Evolutionary conservation across 64 coral and sea anemone species (phyloP).

Genomic region (Cladopsammia gracilis): DNA sequence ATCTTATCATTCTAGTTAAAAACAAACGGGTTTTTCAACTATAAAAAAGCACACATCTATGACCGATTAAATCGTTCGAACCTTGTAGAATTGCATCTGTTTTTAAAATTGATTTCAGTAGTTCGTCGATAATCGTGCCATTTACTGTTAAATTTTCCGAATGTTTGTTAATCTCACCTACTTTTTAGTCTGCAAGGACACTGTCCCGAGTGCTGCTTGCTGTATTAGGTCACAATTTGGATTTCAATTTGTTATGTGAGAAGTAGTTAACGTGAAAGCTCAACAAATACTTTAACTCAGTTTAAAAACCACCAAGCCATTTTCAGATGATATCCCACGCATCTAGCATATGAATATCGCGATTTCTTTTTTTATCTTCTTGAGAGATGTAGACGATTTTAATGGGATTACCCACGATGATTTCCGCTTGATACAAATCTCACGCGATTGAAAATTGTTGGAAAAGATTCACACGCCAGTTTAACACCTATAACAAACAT

Average conservation of each 20-base stretch:
- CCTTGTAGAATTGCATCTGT: too few species aligned
- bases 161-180: neutral
- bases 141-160: neutral
- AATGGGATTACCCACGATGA: slow-evolving; percentile 29
- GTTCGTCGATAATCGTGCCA: neutral
- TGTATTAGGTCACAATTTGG: neutral
- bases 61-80: too few species aligned
- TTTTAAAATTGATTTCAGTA: too few species aligned
- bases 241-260: neutral
- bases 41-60: too few species aligned
- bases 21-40: too few species aligned
- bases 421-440: slow-evolving; percentile 40
- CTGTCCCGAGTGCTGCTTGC: too few species aligned
- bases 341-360: neutral
- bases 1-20: too few species aligned
- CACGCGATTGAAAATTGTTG: slow-evolving; percentile 16
- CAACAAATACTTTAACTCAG: neutral
- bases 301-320: neutral
- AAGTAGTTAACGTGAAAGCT: neutral
- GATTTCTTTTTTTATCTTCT: neutral
- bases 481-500: neutral
- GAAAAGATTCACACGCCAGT: neutral
- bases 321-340: neutral
- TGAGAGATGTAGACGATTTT: neutral
- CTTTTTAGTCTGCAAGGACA: neutral